A percentile compares a stretch with the other conserved stretches of the same genome.
Evolutionary conservation across 2,888 invertebrate species (phyloP).

Genomic region (Rhabditoides inermis): DNA sequence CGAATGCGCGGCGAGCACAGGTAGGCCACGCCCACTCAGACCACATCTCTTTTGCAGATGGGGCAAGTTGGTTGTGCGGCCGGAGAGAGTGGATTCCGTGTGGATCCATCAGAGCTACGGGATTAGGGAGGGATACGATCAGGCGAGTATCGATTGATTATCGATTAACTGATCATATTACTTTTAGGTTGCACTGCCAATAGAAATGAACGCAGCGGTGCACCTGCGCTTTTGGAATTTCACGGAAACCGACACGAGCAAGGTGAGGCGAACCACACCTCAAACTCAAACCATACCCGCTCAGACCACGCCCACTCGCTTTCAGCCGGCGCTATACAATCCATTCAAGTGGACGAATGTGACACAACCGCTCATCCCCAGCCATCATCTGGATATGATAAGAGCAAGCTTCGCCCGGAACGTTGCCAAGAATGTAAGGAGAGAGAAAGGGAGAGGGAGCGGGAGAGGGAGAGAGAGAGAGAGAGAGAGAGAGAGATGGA

Average conservation of each 20-base stretch:
- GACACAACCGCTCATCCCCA: background rate
- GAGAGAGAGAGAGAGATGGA: no score
- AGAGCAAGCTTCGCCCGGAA: no score
- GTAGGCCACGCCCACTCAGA: no score
- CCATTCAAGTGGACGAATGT: background rate
- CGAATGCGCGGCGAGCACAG: no score
- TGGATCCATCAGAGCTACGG: slow-evolving; percentile 42
- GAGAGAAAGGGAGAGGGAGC: no score
- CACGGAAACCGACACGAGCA: slow-evolving; percentile 2
- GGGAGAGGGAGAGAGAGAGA: no score
- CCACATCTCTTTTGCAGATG: no score
- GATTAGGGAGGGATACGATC: slow-evolving; percentile 14
- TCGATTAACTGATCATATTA: no score
- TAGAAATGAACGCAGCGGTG: slow-evolving; percentile 17
- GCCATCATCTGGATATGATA: no score
- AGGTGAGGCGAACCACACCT: background rate
- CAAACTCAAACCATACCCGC: background rate
- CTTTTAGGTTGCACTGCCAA: slow-evolving; percentile 15
- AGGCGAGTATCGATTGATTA: slow-evolving; percentile 3
- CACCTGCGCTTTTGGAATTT: slow-evolving; percentile 27
- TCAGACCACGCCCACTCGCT: no score
- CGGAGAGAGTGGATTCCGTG: slow-evolving; percentile 33
- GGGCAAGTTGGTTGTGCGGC: slow-evolving; percentile 29
- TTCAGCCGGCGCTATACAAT: no score
- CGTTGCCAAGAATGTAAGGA: no score